phyloP scores from a whole-genome alignment of 2,888 invertebrate species.

The Synergus gifuensis region DNA sequence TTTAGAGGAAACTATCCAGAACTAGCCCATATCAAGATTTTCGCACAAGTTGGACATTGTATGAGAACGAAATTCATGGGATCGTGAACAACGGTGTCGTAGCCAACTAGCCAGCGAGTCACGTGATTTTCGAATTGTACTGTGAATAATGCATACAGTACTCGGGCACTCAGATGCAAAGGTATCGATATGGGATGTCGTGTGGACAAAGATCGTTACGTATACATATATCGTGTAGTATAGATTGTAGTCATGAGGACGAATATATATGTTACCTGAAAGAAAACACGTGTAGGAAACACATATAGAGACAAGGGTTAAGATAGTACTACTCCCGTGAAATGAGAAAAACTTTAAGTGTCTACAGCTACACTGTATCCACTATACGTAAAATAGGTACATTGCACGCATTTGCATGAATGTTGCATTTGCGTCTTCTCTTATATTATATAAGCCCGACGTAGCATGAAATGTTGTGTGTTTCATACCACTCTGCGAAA shows the following conservation, averaged over 20 bases:
- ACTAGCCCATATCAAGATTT: too few relatives aligned
- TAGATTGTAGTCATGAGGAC: neutral
- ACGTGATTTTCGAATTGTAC: neutral
- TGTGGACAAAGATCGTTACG: neutral
- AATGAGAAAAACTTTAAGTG: neutral
- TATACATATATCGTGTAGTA: neutral
- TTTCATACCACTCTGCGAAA: neutral
- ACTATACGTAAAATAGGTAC: neutral
- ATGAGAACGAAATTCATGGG: neutral
- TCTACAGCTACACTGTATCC: neutral
- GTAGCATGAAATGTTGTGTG: neutral
- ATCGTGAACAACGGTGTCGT: neutral
- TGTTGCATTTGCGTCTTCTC: neutral
- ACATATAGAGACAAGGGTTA: neutral
- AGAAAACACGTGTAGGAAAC: neutral
- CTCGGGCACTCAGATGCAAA: neutral
- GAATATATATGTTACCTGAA: neutral
- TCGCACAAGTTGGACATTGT: neutral
- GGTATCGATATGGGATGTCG: neutral
- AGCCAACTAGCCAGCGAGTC: neutral
- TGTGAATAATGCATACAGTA: conserved; percentile 26
- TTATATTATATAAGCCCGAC: neutral
- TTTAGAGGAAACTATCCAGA: too few relatives aligned
- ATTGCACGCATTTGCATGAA: neutral
- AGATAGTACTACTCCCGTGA: neutral